Percentiles rank a stretch among this genome's conserved stretches.
These are phyloP conservation scores for Cheiracanthium punctorium DNA, from an alignment of 2,888 invertebrate genomes.

Conservation along the genomic window DNA sequence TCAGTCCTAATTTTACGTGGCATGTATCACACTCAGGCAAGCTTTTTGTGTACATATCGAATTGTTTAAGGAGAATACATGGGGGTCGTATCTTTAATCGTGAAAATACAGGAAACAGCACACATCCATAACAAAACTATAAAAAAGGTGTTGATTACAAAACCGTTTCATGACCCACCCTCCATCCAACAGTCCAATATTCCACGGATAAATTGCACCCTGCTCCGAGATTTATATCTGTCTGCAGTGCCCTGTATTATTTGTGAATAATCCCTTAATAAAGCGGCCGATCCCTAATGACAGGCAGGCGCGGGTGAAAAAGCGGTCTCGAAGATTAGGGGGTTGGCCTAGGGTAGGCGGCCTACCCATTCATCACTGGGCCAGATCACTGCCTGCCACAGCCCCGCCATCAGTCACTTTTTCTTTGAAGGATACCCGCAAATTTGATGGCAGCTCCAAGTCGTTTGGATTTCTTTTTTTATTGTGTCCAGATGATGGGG, in stretches of 20 bases:
- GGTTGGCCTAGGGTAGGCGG: conserved; percentile 67
- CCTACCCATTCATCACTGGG: conserved; percentile 62
- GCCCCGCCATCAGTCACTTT: conserved; percentile 50
- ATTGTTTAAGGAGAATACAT: too few species aligned
- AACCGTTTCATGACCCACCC: too few species aligned
- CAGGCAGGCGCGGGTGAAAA: conserved; percentile 65
- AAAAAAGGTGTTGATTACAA: too few species aligned
- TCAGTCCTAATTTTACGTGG: too few species aligned
- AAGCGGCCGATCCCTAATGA: conserved; percentile 59
- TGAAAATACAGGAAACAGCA: too few species aligned
- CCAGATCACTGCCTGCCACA: conserved; percentile 65
- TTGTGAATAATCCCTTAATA: conserved; percentile 63
- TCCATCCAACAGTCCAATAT: too few species aligned
- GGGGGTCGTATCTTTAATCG: too few species aligned
- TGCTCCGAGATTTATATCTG: background rate
- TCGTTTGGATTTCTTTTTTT: conserved; percentile 55
- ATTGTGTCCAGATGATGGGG: conserved; percentile 23
- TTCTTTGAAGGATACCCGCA: conserved; percentile 57
- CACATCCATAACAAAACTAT: too few species aligned
- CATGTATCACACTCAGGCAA: too few species aligned
- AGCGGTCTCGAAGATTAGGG: conserved; percentile 63
- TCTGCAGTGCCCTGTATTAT: conserved; percentile 16
- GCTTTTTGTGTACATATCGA: too few species aligned
- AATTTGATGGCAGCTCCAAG: conserved; percentile 62
- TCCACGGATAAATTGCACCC: too few species aligned